phyloP scores from a whole-genome alignment of 1,140 invertebrate genomes.

The Dendrolimus punctatus region DNA sequence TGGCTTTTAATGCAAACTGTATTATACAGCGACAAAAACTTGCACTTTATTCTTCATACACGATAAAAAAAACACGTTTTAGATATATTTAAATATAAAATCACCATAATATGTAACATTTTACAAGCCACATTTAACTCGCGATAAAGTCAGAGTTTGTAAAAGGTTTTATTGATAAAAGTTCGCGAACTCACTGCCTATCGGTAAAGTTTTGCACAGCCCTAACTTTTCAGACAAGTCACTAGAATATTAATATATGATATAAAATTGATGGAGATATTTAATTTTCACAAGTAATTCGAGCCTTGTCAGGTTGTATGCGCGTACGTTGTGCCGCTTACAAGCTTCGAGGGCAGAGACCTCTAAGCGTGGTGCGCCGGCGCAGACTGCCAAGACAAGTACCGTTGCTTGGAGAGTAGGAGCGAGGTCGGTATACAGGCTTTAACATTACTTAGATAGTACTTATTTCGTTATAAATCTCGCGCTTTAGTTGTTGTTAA shows the following conservation, averaged over 20 bases:
- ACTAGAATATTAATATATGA: too few species aligned
- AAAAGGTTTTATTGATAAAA: conserved; percentile 27
- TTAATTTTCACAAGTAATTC: background rate
- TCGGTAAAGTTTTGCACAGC: conserved; percentile 15
- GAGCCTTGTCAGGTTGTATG: conserved; percentile 8
- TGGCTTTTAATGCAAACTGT: too few species aligned
- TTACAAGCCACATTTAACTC: conserved; percentile 41
- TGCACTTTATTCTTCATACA: conserved; percentile 25
- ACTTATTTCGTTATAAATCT: conserved; percentile 47
- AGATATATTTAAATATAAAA: conserved; percentile 31
- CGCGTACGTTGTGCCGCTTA: conserved; percentile 34
- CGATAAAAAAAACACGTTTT: conserved; percentile 35
- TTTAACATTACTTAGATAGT: conserved; percentile 57
- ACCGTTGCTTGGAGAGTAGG: conserved; percentile 57
- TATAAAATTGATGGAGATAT: too few species aligned
- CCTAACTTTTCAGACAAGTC: conserved; percentile 6
- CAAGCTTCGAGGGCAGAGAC: conserved; percentile 49
- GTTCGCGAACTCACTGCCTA: conserved; percentile 17
- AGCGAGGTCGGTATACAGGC: conserved; percentile 40
- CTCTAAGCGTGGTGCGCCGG: conserved; percentile 35
- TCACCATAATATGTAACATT: conserved; percentile 39
- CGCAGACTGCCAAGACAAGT: conserved; percentile 43
- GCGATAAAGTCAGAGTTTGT: conserved; percentile 17
- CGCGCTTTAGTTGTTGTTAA: conserved; percentile 41
- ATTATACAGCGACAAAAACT: conserved; percentile 15